Percentiles rank a stretch among this genome's conserved stretches.
Conservation (phyloP, 2,113 vertebrate genomes). For the Onychostruthus taczanowskii region DNA sequence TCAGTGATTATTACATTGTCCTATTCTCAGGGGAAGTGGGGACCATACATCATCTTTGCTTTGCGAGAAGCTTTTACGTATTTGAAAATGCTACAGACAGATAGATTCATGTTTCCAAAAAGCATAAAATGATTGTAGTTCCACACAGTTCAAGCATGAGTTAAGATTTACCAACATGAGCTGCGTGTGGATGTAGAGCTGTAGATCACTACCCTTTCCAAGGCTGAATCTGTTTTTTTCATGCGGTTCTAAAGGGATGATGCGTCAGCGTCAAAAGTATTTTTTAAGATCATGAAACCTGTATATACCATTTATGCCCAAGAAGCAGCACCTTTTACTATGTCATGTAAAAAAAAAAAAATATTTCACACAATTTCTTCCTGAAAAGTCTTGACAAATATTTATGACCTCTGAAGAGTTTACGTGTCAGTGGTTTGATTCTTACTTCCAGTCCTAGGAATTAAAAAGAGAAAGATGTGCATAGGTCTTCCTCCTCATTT, state of each 20-base stretch:
- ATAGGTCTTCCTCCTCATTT: background rate
- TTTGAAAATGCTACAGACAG: background rate
- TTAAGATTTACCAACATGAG: background rate
- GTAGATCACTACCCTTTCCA: background rate
- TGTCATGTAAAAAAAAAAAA: background rate
- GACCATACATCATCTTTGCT: background rate
- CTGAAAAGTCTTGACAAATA: background rate
- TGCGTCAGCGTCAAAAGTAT: background rate
- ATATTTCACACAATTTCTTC: background rate
- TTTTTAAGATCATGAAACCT: background rate
- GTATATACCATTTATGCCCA: background rate
- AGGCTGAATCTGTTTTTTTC: background rate
- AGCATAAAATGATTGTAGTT: background rate
- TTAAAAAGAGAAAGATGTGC: background rate
- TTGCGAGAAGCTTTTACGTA: background rate
- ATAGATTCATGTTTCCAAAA: background rate
- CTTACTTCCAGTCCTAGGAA: background rate
- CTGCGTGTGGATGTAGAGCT: background rate
- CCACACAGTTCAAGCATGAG: background rate
- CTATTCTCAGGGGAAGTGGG: background rate
- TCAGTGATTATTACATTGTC: background rate
- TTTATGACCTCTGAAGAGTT: background rate
- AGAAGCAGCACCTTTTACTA: background rate
- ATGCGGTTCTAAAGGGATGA: background rate
- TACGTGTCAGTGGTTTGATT: background rate